Base-by-base conservation (phyloP, 2,113 vertebrate genomes). In the Oncorhynchus mykiss region DNA sequence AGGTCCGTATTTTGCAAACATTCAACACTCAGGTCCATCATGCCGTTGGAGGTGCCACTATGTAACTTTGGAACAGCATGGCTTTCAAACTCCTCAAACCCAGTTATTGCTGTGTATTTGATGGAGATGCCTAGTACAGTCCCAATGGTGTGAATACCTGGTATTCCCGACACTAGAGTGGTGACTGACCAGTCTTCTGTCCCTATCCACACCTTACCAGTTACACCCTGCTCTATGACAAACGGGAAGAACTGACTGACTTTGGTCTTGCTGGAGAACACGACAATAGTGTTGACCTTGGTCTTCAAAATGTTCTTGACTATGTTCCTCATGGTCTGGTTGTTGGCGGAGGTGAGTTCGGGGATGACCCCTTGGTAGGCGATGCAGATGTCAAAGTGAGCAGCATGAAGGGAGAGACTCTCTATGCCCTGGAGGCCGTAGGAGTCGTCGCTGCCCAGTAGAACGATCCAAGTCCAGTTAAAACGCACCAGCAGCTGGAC, bases 181-280 rank as follows among this genome's bases (percentile, higher is more conserved):
- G 94, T 87, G 0, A 86, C 79, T 0, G 95, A 91, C 94, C 95
- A 95, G 79, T 96, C 95, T 88, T 97, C 94, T 0, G 94, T 89
- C 3, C 94, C 94, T 0, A 97, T 89, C 95, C 95, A 96, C 75
- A 96, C 93, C 6, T 90, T 86, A 1, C 76, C 86, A 0, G 88
- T 92, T 70, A 95, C 16, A n/a, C 95, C 93, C 71, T 82, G 83
- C 31, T 87, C 79, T 2, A 95, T 11, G 1, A 93, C 91, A 70
- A 90, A 90, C 0, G 1, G 75, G 66, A 96, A 91, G 78, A 96
- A 95, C 27, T 51, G 27, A 0, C 20, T 71, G 64, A 93, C 85
- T 13, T 57, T 82, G 3, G 91, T 81, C 48, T 94, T 94, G 1
- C 89, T 90, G 3, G 95, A 93, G 76, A 96, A 93, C 25, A 95